These are phyloP conservation scores for honey bee (Apis mellifera) DNA, from an alignment of 1,140 invertebrate genomes.

Conservation along the genomic window Amel_HAv3.1 CM009938.2:3051501-3052000, in stretches of 20 bases:
- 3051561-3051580: not conserved
- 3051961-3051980: constrained; percentile 77
- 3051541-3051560: not conserved
- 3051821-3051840: constrained; percentile 52
- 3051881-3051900: constrained; percentile 56
- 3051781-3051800: constrained; percentile 66
- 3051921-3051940: constrained; percentile 76
- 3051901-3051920: constrained; percentile 73
- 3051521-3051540: not conserved
- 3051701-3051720: not conserved
- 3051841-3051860: constrained; percentile 15
- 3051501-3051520: too few species aligned
- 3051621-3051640: constrained; percentile 14
- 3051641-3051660: constrained; percentile 62
- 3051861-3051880: too few species aligned
- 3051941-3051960: constrained; percentile 77
- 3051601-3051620: not conserved
- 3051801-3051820: constrained; percentile 55
- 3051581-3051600: not conserved
- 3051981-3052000: constrained; percentile 54
- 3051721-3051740: constrained; percentile 27
- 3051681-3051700: constrained; percentile 11
- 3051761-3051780: constrained; percentile 66
- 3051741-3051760: constrained; percentile 66
- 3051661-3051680: constrained; percentile 63